Conservation (phyloP, 2,888 invertebrate genomes). For the Agrotis exclamationis region DNA sequence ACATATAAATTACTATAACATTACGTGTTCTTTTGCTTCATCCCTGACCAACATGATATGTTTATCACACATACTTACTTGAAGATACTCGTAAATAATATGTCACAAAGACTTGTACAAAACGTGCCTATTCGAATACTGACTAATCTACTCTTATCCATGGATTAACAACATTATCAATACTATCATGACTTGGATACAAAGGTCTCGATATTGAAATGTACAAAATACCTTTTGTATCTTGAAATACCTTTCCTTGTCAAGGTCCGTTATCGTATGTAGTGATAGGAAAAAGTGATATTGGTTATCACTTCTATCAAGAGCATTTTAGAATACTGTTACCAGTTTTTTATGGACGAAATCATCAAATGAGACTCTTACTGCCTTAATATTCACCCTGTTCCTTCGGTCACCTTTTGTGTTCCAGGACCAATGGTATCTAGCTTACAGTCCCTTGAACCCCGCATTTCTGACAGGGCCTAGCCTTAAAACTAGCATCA, state of each 20-base stretch:
- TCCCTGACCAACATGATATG: too few relatives aligned
- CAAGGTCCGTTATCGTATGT: neutral
- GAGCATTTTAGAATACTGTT: neutral
- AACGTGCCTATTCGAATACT: slow-evolving; percentile 11
- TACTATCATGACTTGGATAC: slow-evolving; percentile 40
- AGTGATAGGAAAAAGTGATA: neutral
- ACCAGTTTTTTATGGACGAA: neutral
- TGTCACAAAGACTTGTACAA: slow-evolving; percentile 8
- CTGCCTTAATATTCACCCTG: too few relatives aligned
- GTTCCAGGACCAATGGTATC: too few relatives aligned
- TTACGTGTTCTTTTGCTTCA: too few relatives aligned
- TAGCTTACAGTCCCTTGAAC: too few relatives aligned
- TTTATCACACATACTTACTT: too few relatives aligned
- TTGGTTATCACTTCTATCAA: neutral
- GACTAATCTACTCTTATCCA: slow-evolving; percentile 30
- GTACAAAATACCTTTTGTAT: slow-evolving; percentile 21
- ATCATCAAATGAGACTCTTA: too few relatives aligned
- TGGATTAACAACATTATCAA: slow-evolving; percentile 51
- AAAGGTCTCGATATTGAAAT: slow-evolving; percentile 9
- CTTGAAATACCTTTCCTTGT: neutral
- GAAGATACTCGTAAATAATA: too few relatives aligned
- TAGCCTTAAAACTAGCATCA: too few relatives aligned
- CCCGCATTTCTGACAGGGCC: too few relatives aligned
- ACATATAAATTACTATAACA: too few relatives aligned
- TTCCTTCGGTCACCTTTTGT: too few relatives aligned